Evolutionary conservation across 1,140 invertebrate genomes (phyloP), one percentile per base, ranked within the genome.

Genomic region (Mercenaria mercenaria): DNA sequence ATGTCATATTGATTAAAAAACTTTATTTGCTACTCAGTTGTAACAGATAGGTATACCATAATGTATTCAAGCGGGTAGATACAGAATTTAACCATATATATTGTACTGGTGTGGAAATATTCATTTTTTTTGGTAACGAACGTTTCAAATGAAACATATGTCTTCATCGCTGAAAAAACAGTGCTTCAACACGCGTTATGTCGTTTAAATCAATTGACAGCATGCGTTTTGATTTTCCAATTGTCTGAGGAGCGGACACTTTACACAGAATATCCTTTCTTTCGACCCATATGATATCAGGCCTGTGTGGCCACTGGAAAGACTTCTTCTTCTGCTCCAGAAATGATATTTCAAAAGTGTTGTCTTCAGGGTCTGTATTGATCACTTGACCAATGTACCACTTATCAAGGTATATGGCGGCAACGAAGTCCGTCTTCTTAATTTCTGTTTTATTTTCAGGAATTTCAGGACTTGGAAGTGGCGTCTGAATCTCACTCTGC

Each of bases 311-410:
- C 61, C 81, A 83, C 39, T 83, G 81, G 34, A 67, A 83, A 23
- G 29, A n/a, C n/a, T 29, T 23, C 26, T 83, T 83, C 37, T 69
- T 64, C 0, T 76, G 10, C 23, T 74, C 41, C 39, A 76, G 23
- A n/a, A 85, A 85, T 34, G 83, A 74, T 6, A 85, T 32, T 76
- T 72, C 64, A 23, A 56, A 23, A 32, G 41, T 59, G 8, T 74
- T 85, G 34, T 85, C 83, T 0, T 72, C 67, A 23, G 0, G 26
- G 47, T 74, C 83, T 32, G 26, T 6, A 67, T 84, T 34, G 11
- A 69, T 41, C 6, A 74, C 32, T 64, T 85, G 50, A 8, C 69
- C 67, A n/a, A 74, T 74, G 64, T 85, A 85, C 83, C 83, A 85
- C n/a, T 85, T 29, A n/a, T 39, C 34, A 23, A 32, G 18, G 52